A percentile compares a stretch with the other conserved stretches of the same genome.
phyloP scores from a whole-genome alignment of 2,797 vertebrate genomes.

The Neomorphus geoffroyi region DNA sequence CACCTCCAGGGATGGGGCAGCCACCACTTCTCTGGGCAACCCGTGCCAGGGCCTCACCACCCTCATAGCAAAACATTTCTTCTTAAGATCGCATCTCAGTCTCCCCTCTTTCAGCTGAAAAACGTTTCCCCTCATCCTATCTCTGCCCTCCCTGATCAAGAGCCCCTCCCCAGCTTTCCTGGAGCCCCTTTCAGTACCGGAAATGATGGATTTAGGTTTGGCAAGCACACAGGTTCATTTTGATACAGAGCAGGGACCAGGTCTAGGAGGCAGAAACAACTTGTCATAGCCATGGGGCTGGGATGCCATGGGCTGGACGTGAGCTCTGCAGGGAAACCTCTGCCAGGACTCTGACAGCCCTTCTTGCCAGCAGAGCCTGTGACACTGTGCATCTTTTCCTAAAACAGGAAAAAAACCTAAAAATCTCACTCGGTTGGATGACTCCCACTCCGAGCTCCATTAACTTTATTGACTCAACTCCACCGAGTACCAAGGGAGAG shows the following conservation, averaged over 20 bases:
- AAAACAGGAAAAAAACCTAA: not conserved
- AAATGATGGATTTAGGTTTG: not conserved
- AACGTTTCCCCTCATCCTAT: no score
- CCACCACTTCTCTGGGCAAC: no score
- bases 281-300: not conserved
- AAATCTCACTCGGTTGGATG: not conserved
- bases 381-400: not conserved
- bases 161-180: no score
- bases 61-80: no score
- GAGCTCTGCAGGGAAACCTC: not conserved
- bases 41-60: no score
- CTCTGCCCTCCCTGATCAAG: no score
- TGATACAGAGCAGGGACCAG: not conserved
- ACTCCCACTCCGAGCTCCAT: slow-evolving; percentile 17
- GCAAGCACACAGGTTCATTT: not conserved
- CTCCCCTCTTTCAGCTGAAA: no score
- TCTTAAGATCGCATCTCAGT: no score
- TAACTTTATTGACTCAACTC: slow-evolving; percentile 13
- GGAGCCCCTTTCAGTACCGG: no score
- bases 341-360: not conserved
- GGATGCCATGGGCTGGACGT: not conserved
- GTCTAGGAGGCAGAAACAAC: not conserved
- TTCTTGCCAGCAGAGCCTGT: not conserved
- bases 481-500: not conserved
- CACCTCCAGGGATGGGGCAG: no score